Base-by-base conservation (phyloP, 23 tunicate genomes). In the Diplosoma virens region DNA sequence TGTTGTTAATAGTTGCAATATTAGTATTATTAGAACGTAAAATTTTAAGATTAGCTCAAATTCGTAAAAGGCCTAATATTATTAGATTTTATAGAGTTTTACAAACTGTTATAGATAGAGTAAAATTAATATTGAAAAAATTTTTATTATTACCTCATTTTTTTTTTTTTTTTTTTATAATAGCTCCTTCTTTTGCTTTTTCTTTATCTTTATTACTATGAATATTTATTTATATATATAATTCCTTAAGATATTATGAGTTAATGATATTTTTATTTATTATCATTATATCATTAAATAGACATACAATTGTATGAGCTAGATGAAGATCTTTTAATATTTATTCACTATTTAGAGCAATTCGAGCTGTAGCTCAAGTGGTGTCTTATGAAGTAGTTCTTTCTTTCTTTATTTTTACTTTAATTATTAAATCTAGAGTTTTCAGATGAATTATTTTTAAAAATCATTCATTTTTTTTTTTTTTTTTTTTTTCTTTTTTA, bases 281-380 rank as follows among this genome's bases (percentile, higher is more conserved):
- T n/a, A n/a, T n/a, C n/a, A n/a, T 7, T 56, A n/a, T n/a, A n/a
- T n/a, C n/a, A n/a, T n/a, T n/a, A n/a, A n/a, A n/a, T n/a, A n/a
- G n/a, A n/a, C n/a, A 58, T 30, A 27, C 48, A 0, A 20, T 76
- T 0, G 22, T 76, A 0, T 58, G 81, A 58, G 50, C 81, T 31
- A 25, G 81, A 0, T 76, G 81, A 32, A 36, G 81, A 20, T 76
- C 81, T 25, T 34, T 22, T 56, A 76, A 58, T 76, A 21, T 23
- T 18, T 76, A 58, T 55, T 1, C 69, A 33, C 0, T 76, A 53
- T 5, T 76, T 0, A 1, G 81, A 3, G 30, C 50, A 30, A 58
- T 58, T 20, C 81, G 81, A 0, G 69, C 69, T 3, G 81, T 76
- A 0, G 68, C 81, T 32, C 81, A 76, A 36, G 59, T 76, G 32